Evolutionary conservation across 30 jellyfish, hydroid and myxozoan genomes (phyloP), one percentile per base, ranked within the genome.

Genomic region (Nemopilema nomurai): DNA sequence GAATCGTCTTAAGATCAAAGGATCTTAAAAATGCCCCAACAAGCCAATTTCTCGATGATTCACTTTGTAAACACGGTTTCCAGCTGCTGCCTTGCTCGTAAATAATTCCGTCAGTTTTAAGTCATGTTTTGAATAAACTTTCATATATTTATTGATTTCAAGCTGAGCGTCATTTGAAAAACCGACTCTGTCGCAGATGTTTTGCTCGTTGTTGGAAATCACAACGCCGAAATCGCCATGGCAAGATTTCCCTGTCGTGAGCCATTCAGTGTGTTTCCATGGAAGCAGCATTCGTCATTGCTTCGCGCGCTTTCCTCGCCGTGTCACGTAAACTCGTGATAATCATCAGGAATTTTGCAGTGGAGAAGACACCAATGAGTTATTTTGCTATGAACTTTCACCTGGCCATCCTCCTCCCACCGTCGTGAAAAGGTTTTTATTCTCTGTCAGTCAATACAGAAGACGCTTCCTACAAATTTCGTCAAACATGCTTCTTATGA

Each of bases 131-230:
- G 63, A 71, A 71, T 31, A 30, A 71, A 71, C 81, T 17, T 21
- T 71, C 64, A 18, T 51, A 31, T 71, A 26, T 71, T 53, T 31
- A 26, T 71, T 29, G 24, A 31, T 26, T 71, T 71, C 65, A 71
- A 31, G 81, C 81, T 71, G 65, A 9, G 81, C 19, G 28, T 26
- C 49, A 51, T 29, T 29, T 67, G 13, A 41, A 41, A 71, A 71
- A 33, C 81, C 1, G 62, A 71, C 50, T 71, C 65, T 26, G 32
- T 51, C 81, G 81, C 81, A 71, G 81, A 71, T 71, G 81, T 71
- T 71, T 71, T 31, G 28, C 50, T 71, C 22, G 29, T 20, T 71
- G 27, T 63, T 63, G 27, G 73, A 63, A 63, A 24, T 63, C 73
- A 4, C 7, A 19, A 19, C 17, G 57, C 13, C 13, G 57, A 41